These are phyloP conservation scores for Sebastes schlegelii DNA, from an alignment of 2,113 vertebrate genomes.

Conservation along the genomic window DNA sequence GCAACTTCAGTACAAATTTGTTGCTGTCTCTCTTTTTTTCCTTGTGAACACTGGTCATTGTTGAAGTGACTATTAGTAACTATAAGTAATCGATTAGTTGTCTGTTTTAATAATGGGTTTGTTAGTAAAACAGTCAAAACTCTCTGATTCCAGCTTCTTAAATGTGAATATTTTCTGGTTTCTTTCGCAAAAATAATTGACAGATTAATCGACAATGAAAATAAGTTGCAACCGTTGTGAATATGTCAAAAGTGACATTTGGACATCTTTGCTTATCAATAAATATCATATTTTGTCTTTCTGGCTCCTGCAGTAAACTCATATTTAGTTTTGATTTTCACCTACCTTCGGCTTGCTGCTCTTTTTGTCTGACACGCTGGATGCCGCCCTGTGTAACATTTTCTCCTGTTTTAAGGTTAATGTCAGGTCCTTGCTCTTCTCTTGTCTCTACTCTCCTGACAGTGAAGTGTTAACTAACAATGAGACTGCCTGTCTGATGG, in stretches of 20 bases:
- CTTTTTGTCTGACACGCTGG: conserved; percentile 85
- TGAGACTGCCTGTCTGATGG: conserved; percentile 17
- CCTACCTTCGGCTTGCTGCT: conserved; percentile 85
- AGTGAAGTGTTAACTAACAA: conserved; percentile 49
- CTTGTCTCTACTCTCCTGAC: conserved; percentile 35
- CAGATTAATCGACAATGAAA: too few relatives aligned
- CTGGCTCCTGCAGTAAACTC: background rate
- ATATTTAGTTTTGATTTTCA: background rate
- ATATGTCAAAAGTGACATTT: background rate
- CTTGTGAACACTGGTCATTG: background rate
- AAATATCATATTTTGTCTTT: background rate
- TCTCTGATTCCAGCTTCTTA: too few relatives aligned
- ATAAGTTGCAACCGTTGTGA: too few relatives aligned
- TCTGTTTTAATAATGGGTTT: too few relatives aligned
- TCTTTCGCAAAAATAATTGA: too few relatives aligned
- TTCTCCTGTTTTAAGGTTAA: conserved; percentile 29
- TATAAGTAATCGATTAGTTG: too few relatives aligned
- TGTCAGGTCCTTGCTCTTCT: conserved; percentile 17
- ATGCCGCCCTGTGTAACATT: conserved; percentile 84
- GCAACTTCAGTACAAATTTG: background rate
- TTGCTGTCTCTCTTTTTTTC: background rate
- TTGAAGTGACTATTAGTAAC: background rate
- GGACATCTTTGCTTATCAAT: background rate
- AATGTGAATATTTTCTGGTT: too few relatives aligned
- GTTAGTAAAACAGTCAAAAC: too few relatives aligned